Evolutionary conservation across 2,113 vertebrate species (phyloP), one percentile per base, ranked within the genome.

Genomic region (Lonchura striata): DNA sequence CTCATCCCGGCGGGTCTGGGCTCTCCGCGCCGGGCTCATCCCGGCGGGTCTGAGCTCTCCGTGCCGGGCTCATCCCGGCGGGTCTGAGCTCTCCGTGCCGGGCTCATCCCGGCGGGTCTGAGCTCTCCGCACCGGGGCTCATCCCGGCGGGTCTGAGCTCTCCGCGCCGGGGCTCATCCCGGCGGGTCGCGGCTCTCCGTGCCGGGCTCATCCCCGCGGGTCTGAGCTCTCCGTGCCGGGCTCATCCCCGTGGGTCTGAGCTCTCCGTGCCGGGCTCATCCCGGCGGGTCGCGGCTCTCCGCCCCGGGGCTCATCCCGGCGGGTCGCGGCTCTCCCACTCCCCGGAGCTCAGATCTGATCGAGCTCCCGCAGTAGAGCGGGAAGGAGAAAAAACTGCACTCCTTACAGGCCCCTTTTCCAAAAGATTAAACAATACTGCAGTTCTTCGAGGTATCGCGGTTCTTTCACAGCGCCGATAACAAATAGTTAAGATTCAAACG

Each of bases 111-210:
- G 15, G 10, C 46, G 22, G 50, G 5, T 41, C 13, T 5, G 18
- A 10, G 0, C 41, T 8, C 3, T 37, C 54, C 0, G 31, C 37
- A 1, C 37, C 0, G 46, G n/a, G 41, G 33, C 27, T 60, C 50
- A 25, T 24, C 22, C 69, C 22, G 12, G 15, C 30, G 3, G 11
- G 11, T 15, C 6, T 31, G 25, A 23, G 2, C 53, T 65, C 31
- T 42, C 44, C 11, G 13, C 17, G 5, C 41, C 17, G 41, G 39
- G 15, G 27, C 19, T 41, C 59, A n/a, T 19, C 24, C 37, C 54
- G 11, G 13, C 35, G 7, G 22, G 7, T n/a, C 39, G 24, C 33
- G 28, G 2, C 54, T 65, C 31, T 42, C 44, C 11, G 13, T 13
- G 5, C 41, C 18, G 41, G 15, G 27, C 19, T 41, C 59, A n/a